phyloP scores from a whole-genome alignment of 2,888 invertebrate genomes.

The Hydraecia micacea region DNA sequence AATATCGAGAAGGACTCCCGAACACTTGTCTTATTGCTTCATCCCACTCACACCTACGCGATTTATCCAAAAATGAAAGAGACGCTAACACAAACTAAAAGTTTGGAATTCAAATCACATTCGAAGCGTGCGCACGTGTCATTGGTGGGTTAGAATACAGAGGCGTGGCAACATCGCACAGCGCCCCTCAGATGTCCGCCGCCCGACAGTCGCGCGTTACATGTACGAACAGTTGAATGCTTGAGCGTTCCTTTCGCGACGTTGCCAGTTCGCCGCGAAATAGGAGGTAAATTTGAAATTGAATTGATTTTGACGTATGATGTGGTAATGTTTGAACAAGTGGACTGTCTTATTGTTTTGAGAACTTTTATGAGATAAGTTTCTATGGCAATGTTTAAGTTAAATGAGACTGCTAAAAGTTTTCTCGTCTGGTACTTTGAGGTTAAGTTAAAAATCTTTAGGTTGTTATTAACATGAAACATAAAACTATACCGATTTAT shows the following conservation, averaged over 20 bases:
- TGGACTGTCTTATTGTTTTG: constrained; percentile 40
- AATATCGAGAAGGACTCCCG: constrained; percentile 50
- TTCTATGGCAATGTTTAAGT: constrained; percentile 1
- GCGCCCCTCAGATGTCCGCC: constrained; percentile 83
- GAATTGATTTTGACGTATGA: constrained; percentile 63
- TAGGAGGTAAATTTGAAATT: constrained; percentile 84
- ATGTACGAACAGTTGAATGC: constrained; percentile 88
- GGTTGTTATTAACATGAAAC: neutral
- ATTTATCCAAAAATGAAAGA: constrained; percentile 62
- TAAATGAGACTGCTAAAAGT: constrained; percentile 12
- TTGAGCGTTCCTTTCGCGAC: constrained; percentile 83
- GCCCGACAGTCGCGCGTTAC: constrained; percentile 84
- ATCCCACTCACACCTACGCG: constrained; percentile 61
- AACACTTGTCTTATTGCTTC: constrained; percentile 45
- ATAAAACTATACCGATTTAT: neutral
- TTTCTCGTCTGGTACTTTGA: constrained; percentile 2
- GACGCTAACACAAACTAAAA: constrained; percentile 62
- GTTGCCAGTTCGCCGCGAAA: constrained; percentile 82
- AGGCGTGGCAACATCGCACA: constrained; percentile 84
- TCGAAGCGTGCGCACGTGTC: constrained; percentile 65
- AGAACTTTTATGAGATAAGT: neutral
- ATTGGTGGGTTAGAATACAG: constrained; percentile 78
- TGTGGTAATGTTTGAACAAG: constrained; percentile 63
- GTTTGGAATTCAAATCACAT: constrained; percentile 71
- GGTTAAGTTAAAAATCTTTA: constrained; percentile 2